Percentiles rank a stretch among this genome's conserved stretches.
phyloP scores from a whole-genome alignment of 2,888 invertebrate genomes.

The Chymomyza caudatula region DNA sequence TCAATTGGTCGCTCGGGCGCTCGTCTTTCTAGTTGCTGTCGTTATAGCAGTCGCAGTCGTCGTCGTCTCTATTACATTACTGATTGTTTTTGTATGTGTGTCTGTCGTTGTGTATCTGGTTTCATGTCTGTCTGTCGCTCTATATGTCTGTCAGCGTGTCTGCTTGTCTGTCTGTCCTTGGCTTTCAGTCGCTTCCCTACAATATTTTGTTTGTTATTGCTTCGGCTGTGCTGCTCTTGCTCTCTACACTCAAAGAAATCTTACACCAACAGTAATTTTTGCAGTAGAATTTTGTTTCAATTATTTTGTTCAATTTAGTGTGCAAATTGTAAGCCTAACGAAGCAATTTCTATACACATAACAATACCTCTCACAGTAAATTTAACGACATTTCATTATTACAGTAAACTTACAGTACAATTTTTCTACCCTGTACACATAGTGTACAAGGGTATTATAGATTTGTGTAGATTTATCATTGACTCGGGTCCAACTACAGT shows the following conservation, averaged over 20 bases:
- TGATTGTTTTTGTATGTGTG: constrained; percentile 64
- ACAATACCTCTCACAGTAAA: too few relatives aligned
- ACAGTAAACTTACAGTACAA: too few relatives aligned
- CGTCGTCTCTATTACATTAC: constrained; percentile 67
- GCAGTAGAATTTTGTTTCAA: too few relatives aligned
- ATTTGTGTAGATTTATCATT: too few relatives aligned
- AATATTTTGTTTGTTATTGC: constrained; percentile 54
- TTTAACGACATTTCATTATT: too few relatives aligned
- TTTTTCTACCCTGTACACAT: too few relatives aligned
- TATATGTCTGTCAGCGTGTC: constrained; percentile 20
- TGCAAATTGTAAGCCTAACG: too few relatives aligned
- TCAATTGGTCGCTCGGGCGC: constrained; percentile 1
- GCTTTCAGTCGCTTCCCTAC: constrained; percentile 54
- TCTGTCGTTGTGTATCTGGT: background rate
- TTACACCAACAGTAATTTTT: too few relatives aligned
- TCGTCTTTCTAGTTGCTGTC: constrained; percentile 28
- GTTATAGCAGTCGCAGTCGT: constrained; percentile 17
- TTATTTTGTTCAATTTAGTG: too few relatives aligned
- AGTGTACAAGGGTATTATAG: too few relatives aligned
- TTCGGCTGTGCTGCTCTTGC: constrained; percentile 36
- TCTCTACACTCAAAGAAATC: background rate
- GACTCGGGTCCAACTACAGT: too few relatives aligned
- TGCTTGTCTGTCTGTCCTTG: constrained; percentile 33
- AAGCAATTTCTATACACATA: too few relatives aligned
- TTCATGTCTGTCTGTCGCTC: background rate